phyloP scores from a whole-genome alignment of 2,888 invertebrate species.

The Lithophane socia region DNA sequence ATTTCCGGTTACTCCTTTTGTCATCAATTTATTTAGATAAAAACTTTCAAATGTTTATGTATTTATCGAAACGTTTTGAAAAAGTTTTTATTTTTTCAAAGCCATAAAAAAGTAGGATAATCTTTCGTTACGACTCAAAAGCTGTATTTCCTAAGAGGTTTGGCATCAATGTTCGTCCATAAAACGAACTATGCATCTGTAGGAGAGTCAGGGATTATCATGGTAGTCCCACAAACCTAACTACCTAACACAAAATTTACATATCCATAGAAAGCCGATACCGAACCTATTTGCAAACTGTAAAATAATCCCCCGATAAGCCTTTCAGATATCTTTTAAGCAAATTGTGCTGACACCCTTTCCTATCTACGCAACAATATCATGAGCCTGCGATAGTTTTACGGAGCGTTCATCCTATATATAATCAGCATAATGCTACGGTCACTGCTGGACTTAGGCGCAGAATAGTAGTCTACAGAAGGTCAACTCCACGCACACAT shows the following conservation, averaged over 20 bases:
- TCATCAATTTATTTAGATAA: too few species aligned
- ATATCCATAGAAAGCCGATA: slow-evolving; percentile 18
- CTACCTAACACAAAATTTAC: slow-evolving; percentile 25
- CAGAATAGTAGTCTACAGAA: slow-evolving; percentile 9
- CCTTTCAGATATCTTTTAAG: slow-evolving; percentile 28
- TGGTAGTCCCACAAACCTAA: background rate
- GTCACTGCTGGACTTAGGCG: slow-evolving; percentile 19
- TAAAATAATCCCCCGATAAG: slow-evolving; percentile 42
- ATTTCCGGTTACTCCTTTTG: too few species aligned
- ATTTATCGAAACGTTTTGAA: background rate
- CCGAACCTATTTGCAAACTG: slow-evolving; percentile 18
- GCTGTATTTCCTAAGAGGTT: background rate
- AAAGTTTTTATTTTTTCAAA: background rate
- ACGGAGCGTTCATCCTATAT: slow-evolving; percentile 31
- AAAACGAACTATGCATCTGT: background rate
- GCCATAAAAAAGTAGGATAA: too few species aligned
- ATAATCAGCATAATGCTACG: slow-evolving; percentile 37
- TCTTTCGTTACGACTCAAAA: background rate
- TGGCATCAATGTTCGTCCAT: background rate
- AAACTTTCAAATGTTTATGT: too few species aligned
- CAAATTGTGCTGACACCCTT: slow-evolving; percentile 29
- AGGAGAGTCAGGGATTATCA: background rate
- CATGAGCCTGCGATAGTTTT: slow-evolving; percentile 45
- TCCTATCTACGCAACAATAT: slow-evolving; percentile 12
- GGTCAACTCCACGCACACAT: background rate